Conservation (phyloP, 2,888 invertebrate genomes). For the Catocala nupta region DNA sequence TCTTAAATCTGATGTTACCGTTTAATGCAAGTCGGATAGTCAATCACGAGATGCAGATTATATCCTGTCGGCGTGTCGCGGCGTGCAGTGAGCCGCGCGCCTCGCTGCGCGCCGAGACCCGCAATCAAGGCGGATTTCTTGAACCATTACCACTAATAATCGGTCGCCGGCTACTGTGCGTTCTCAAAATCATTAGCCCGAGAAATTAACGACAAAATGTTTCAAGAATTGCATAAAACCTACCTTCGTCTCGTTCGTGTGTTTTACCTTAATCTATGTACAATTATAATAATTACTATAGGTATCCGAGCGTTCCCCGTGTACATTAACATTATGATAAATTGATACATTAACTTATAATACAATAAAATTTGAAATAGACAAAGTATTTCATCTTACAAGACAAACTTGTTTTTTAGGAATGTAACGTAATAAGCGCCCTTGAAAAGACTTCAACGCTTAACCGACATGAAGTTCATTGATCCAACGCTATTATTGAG, state of each 20-base stretch:
- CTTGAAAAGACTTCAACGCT: conserved; percentile 86
- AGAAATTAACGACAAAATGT: conserved; percentile 54
- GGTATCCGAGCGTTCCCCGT: conserved; percentile 1
- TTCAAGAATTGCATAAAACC: conserved; percentile 33
- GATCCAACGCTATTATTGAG: conserved; percentile 66
- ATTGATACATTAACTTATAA: conserved; percentile 27
- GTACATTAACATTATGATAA: conserved; percentile 24
- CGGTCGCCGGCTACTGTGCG: conserved; percentile 62
- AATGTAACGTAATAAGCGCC: conserved; percentile 74
- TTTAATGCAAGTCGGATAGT: conserved; percentile 39
- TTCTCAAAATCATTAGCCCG: conserved; percentile 62
- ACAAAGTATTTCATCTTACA: conserved; percentile 38
- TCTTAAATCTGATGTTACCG: conserved; percentile 40
- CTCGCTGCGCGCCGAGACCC: conserved; percentile 47
- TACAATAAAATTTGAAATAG: conserved; percentile 31
- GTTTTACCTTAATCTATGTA: conserved; percentile 37
- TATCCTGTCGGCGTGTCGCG: conserved; percentile 31
- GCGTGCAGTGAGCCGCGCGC: conserved; percentile 19
- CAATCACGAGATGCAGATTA: conserved; percentile 41
- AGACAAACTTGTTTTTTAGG: conserved; percentile 60
- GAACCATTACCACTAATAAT: conserved; percentile 68
- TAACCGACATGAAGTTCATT: conserved; percentile 74
- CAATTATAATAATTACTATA: conserved; percentile 38
- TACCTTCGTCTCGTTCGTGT: conserved; percentile 39
- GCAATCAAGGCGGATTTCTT: conserved; percentile 70